Evolutionary conservation across 2,888 invertebrate genomes (phyloP).

Genomic region (Phorcus lineatus): DNA sequence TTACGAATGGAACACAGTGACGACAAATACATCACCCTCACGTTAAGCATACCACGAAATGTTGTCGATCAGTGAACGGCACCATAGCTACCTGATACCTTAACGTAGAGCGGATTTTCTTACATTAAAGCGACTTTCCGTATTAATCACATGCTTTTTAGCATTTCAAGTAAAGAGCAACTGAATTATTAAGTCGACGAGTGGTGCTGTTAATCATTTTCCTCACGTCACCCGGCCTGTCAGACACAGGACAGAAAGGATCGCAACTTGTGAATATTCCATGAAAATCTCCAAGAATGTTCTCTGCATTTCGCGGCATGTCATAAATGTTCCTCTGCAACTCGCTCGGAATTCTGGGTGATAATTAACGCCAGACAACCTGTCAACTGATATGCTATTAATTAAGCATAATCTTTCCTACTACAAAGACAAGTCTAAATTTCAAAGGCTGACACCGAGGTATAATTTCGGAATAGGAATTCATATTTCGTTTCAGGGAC

Average conservation of each 20-base stretch:
- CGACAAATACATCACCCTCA: too few species aligned
- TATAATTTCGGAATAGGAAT: not conserved
- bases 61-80: too few species aligned
- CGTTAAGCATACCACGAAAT: too few species aligned
- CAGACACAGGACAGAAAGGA: not conserved
- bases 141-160: not conserved
- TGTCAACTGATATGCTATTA: not conserved
- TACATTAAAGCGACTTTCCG: too few species aligned
- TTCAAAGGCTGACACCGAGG: not conserved
- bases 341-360: not conserved
- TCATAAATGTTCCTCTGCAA: not conserved
- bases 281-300: not conserved
- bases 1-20: too few species aligned
- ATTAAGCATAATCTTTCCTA: not conserved
- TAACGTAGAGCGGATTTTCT: too few species aligned
- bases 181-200: not conserved
- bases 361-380: not conserved
- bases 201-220: not conserved
- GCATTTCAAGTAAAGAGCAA: not conserved
- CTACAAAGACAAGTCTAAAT: not conserved
- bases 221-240: not conserved
- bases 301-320: not conserved
- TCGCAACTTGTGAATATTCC: slow-evolving; percentile 5
- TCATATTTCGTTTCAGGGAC: not conserved
- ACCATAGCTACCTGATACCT: too few species aligned